These are phyloP conservation scores for Micropoecilia bifurca DNA, from an alignment of 2,797 vertebrate genomes.

Conservation along the genomic window DNA sequence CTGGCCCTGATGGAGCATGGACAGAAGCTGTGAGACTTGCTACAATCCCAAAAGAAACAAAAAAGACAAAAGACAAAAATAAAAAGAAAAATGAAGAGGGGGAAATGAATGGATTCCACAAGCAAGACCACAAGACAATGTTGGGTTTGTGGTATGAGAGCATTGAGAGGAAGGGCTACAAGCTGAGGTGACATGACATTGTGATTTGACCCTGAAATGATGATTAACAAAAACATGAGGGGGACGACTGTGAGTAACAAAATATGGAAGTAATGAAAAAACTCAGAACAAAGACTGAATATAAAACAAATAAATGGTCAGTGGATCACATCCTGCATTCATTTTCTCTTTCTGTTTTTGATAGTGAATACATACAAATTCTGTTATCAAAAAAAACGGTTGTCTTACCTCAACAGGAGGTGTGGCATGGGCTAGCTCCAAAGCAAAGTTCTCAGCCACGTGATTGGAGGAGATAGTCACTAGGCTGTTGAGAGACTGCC, in stretches of 20 bases:
- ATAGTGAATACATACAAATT: neutral
- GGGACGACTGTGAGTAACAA: slow-evolving; percentile 52
- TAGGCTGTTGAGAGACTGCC: slow-evolving; percentile 96
- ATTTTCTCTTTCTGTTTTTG: neutral
- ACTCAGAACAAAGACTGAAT: slow-evolving; percentile 52
- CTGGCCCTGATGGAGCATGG: slow-evolving; percentile 99
- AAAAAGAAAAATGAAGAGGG: slow-evolving; percentile 76
- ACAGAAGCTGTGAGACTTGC: slow-evolving; percentile 99
- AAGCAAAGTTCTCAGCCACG: slow-evolving; percentile 90
- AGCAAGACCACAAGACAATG: slow-evolving; percentile 74
- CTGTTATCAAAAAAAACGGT: neutral
- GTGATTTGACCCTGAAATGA: slow-evolving; percentile 56
- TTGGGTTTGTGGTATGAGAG: slow-evolving; percentile 10
- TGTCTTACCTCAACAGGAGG: slow-evolving; percentile 95
- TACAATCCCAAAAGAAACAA: slow-evolving; percentile 81
- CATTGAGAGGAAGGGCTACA: slow-evolving; percentile 8
- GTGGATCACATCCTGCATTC: neutral
- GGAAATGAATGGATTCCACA: slow-evolving; percentile 83
- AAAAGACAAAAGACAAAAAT: slow-evolving; percentile 45
- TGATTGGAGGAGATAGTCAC: slow-evolving; percentile 98
- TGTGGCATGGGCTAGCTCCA: slow-evolving; percentile 94
- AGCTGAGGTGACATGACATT: slow-evolving; percentile 38
- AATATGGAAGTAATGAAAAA: slow-evolving; percentile 45
- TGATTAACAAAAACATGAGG: slow-evolving; percentile 69
- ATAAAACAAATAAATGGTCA: slow-evolving; percentile 6